Base-by-base conservation (phyloP, 1,140 invertebrate genomes). In the Grapholita molesta region DNA sequence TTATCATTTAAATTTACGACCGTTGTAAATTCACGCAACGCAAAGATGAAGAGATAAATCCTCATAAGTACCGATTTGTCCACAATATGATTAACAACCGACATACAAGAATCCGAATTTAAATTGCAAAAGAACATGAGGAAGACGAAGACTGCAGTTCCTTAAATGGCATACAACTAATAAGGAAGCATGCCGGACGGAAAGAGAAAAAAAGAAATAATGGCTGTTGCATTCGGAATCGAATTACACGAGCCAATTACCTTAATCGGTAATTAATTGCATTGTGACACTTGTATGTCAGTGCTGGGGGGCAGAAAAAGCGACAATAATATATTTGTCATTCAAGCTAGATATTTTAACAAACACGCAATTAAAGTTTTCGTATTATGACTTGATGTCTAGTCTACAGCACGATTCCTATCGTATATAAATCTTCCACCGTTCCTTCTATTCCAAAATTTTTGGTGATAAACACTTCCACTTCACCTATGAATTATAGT, bases 1-100 rank as follows among this genome's bases (percentile, higher is more conserved):
- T 61, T 61, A 61, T 61, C 25, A 28, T 61, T 61, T 30, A 61
- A 61, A 61, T 28, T 61, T 61, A 28, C 23, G 55, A 61, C n/a
- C 55, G 15, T 30, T 61, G 5, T 28, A 28, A 48, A 57, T 57
- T 61, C 25, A 18, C 55, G 55, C 23, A 61, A 61, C 11, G 24
- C 25, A 5, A 32, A 61, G 24, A 61, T 61, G 55, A 61, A 61
- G 55, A 61, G 24, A 61, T 61, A 61, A 61, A 61, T 61, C 28
- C 11, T 7, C 55, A 12, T 15, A 28, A 4, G 3, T 3, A 61
- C 6, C 55, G 55, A 61, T 30, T 61, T 61, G 55, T 61, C 55
- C 25, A 15, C 4, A 12, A 61, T 30, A 61, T 28, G 55, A 61
- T 28, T 30, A 30, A 61, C 55, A 12, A 25, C 6, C 53, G 2